Conservation (phyloP, 2,888 invertebrate species). For the Clistopyga incitator region DNA sequence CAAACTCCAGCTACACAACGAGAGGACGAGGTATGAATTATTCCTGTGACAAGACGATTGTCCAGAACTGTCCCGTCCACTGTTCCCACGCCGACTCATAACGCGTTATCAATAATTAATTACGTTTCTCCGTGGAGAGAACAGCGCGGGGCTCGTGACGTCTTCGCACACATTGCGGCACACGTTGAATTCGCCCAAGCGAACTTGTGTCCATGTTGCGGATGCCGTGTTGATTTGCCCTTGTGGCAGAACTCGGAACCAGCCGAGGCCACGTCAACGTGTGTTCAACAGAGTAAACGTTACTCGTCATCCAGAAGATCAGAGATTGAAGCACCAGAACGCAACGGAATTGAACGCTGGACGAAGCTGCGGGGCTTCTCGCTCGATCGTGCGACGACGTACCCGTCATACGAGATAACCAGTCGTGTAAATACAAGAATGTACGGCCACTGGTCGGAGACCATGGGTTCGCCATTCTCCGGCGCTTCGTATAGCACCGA, state of each 20-base stretch:
- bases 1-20: not conserved
- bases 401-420: constrained; percentile 58
- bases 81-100: constrained; percentile 78
- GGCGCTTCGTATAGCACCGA: constrained; percentile 23
- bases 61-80: constrained; percentile 71
- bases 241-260: constrained; percentile 35
- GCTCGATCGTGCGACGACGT: constrained; percentile 52
- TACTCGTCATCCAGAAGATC: constrained; percentile 29
- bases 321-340: constrained; percentile 49
- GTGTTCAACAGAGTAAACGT: constrained; percentile 52
- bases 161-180: constrained; percentile 14
- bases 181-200: constrained; percentile 38
- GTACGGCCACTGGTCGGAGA: constrained; percentile 17
- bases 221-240: constrained; percentile 35
- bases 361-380: constrained; percentile 51
- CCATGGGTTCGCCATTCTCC: constrained; percentile 31
- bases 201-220: constrained; percentile 16
- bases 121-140: constrained; percentile 55
- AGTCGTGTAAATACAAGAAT: constrained; percentile 60
- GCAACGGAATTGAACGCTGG: constrained; percentile 52
- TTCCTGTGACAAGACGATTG: constrained; percentile 69
- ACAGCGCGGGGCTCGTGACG: not conserved
- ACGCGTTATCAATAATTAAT: constrained; percentile 79
- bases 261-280: constrained; percentile 37
- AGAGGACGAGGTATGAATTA: constrained; percentile 74